A percentile compares a stretch with the other conserved stretches of the same genome.
Conservation (phyloP, 2,113 vertebrate species). For the Petaurus breviceps region DNA sequence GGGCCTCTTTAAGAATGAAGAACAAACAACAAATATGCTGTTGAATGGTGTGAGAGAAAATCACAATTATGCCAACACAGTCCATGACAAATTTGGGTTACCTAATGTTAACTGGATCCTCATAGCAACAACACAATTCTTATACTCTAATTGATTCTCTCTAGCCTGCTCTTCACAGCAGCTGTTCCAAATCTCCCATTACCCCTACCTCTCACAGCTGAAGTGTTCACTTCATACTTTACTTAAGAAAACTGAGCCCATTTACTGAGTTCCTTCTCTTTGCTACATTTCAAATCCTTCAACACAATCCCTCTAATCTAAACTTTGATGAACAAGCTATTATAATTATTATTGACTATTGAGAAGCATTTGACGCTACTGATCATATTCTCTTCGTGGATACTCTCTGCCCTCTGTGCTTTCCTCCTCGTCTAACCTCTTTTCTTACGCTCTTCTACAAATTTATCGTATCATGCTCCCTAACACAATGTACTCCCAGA, state of each 20-base stretch:
- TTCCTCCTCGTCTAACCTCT: neutral
- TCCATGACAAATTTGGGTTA: neutral
- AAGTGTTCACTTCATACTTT: neutral
- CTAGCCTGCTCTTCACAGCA: neutral
- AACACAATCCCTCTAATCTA: neutral
- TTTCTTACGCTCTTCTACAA: neutral
- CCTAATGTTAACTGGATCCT: neutral
- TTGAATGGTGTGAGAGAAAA: too few relatives aligned
- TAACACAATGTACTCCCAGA: neutral
- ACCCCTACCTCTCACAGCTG: neutral
- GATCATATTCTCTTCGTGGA: neutral
- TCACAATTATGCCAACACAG: neutral
- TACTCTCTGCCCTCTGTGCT: neutral
- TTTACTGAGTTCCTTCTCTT: neutral
- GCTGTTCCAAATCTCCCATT: neutral
- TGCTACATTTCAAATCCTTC: neutral
- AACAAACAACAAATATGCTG: too few relatives aligned
- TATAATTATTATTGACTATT: neutral
- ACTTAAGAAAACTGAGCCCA: neutral
- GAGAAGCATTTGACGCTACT: neutral
- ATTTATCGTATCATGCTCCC: neutral
- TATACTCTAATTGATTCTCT: neutral
- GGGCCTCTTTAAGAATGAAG: too few relatives aligned
- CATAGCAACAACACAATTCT: neutral
- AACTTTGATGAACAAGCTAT: neutral